Percentiles rank a stretch among this genome's conserved stretches.
Evolutionary conservation across 2,113 vertebrate species (phyloP).

Genomic region (Amphiprion ocellaris): DNA sequence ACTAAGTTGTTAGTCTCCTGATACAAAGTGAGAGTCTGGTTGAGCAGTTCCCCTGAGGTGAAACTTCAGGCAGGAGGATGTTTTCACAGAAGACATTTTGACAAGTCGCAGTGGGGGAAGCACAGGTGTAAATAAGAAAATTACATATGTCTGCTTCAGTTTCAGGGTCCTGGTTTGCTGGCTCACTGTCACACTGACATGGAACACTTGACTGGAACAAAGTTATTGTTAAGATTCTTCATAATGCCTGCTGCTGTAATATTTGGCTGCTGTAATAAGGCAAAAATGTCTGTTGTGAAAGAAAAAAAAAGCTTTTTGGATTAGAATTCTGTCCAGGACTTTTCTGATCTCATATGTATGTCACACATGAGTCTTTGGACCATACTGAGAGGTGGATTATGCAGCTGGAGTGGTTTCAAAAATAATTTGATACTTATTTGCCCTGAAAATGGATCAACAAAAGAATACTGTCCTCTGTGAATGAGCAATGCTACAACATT

Average conservation of each 20-base stretch:
- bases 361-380: neutral
- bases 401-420: neutral
- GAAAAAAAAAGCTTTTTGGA: too few relatives aligned
- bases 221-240: neutral
- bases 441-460: neutral
- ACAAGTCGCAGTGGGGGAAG: neutral
- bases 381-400: neutral
- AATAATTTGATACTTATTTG: neutral
- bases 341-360: neutral
- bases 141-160: neutral
- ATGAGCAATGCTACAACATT: neutral
- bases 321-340: neutral
- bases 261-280: too few relatives aligned
- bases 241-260: too few relatives aligned
- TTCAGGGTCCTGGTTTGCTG: neutral
- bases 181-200: neutral
- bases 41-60: neutral
- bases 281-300: too few relatives aligned
- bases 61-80: neutral
- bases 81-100: neutral
- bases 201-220: neutral
- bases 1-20: neutral
- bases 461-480: conserved; percentile 5
- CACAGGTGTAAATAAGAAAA: conserved; percentile 12
- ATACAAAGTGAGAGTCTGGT: neutral